Conservation (phyloP, 2,888 invertebrate genomes). For the Anorthoa munda region DNA sequence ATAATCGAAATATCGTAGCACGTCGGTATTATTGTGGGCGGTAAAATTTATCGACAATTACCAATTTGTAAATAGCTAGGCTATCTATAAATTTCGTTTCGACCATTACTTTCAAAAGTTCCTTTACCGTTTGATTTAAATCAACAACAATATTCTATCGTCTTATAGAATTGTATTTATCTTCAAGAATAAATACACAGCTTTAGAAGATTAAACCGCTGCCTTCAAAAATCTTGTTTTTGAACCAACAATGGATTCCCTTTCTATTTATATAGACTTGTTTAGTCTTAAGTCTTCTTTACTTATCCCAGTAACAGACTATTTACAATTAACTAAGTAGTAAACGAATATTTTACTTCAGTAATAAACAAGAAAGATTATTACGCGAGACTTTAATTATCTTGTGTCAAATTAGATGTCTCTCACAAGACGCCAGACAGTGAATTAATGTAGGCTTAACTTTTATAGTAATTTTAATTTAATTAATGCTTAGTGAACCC, state of each 20-base stretch:
- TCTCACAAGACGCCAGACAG: conserved; percentile 18
- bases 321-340: conserved; percentile 9
- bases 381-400: conserved; percentile 21
- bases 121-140: too few species aligned
- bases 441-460: conserved; percentile 21
- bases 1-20: not conserved
- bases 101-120: too few species aligned
- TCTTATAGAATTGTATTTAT: too few species aligned
- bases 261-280: not conserved
- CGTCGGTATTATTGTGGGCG: not conserved
- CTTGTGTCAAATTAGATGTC: conserved; percentile 30
- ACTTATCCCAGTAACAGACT: not conserved
- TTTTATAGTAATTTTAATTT: conserved; percentile 13
- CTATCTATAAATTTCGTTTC: too few species aligned
- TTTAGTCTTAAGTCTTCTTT: not conserved
- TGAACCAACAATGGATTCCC: not conserved
- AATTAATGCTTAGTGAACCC: conserved; percentile 10
- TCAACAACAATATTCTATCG: too few species aligned
- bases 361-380: conserved; percentile 23
- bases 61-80: too few species aligned
- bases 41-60: too few species aligned
- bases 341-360: conserved; percentile 11
- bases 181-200: not conserved
- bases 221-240: not conserved
- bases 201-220: rapidly evolving